Evolutionary conservation across 2,888 invertebrate genomes (phyloP).

Genomic region (Diplazon laetatorius): DNA sequence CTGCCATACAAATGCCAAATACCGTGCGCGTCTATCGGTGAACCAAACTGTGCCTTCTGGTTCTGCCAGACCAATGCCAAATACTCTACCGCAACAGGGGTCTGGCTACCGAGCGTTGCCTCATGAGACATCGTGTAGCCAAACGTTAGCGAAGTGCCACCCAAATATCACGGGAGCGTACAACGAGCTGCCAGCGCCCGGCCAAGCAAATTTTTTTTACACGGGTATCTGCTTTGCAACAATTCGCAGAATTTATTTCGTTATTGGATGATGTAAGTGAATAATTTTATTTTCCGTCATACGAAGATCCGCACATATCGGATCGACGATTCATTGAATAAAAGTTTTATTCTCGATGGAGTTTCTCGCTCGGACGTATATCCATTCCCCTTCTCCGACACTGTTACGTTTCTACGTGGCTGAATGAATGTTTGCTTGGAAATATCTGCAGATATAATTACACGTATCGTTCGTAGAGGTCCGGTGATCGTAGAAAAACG

Average conservation of each 20-base stretch:
- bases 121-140: no score
- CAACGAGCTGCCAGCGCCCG: no score
- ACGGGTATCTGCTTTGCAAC: no score
- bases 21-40: no score
- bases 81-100: no score
- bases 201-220: no score
- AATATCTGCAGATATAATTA: not conserved
- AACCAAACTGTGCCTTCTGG: no score
- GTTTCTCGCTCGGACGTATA: not conserved
- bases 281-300: not conserved
- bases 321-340: not conserved
- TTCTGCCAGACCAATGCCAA: no score
- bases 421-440: not conserved
- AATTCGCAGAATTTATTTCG: not conserved
- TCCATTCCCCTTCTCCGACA: not conserved
- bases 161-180: no score
- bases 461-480: constrained; percentile 6
- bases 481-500: not conserved
- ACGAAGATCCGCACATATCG: not conserved
- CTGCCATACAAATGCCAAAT: no score
- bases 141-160: no score
- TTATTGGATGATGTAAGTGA: not conserved
- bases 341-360: not conserved
- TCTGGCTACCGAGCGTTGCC: no score
- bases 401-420: not conserved